A percentile compares a stretch with the other conserved stretches of the same genome.
phyloP scores from a whole-genome alignment of 1,140 invertebrate species.

The Pomacea maculata region DNA sequence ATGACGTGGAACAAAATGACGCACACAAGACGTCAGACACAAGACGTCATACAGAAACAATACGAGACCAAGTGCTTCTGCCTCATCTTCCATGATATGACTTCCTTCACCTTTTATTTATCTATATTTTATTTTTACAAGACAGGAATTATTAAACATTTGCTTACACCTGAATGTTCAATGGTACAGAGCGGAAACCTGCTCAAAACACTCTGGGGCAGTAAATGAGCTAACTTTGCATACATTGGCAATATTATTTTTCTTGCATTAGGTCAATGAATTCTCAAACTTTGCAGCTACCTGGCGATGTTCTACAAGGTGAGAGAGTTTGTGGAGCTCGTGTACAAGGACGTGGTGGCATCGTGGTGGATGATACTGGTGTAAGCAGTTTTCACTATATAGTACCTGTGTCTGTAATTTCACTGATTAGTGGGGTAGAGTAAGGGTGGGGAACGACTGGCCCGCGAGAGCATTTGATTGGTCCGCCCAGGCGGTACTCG shows the following conservation, averaged over 20 bases:
- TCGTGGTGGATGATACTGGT: constrained; percentile 77
- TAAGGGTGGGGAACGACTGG: neutral
- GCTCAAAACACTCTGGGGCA: no score
- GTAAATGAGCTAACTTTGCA: no score
- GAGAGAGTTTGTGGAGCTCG: constrained; percentile 70
- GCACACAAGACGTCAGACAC: no score
- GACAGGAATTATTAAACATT: neutral
- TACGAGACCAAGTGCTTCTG: no score
- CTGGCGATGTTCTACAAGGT: constrained; percentile 54
- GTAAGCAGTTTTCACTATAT: constrained; percentile 53
- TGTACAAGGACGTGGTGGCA: constrained; percentile 79
- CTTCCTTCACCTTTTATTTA: neutral
- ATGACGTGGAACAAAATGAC: no score
- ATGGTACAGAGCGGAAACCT: neutral
- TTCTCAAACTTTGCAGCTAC: constrained; percentile 41
- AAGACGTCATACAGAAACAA: no score
- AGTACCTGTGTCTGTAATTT: neutral
- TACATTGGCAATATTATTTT: no score
- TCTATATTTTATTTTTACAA: neutral
- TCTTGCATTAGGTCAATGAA: no score
- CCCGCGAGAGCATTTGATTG: neutral
- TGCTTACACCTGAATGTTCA: neutral
- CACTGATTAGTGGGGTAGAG: neutral
- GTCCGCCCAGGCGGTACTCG: neutral
- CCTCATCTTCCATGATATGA: no score